Evolutionary conservation across 1,140 invertebrate species (phyloP), one percentile per base, ranked within the genome.

Genomic region (Thaumatotibia leucotreta): DNA sequence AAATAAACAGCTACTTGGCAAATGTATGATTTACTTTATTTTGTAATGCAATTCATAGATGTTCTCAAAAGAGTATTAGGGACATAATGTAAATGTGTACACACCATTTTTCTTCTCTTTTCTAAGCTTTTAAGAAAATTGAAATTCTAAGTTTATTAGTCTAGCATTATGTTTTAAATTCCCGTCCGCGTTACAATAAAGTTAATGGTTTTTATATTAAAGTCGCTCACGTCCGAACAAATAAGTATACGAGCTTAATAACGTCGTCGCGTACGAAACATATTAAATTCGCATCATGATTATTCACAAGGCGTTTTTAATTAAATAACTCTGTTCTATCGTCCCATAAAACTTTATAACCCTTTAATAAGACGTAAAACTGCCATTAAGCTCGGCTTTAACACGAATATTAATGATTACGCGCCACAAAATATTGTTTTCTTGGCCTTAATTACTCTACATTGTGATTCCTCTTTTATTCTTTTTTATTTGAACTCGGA

Each of bases 331-430:
- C 70, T 68, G 70, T 82, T 77, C 70, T 67, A 74, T 70, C 65
- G 79, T 69, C 65, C 79, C 84, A 86, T 89, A 87, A 89, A 89
- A 88, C 87, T 89, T 89, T 87, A 89, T 69, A 89, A 89, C 87
- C 87, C 87, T 88, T 89, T 89, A 88, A 88, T 89, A 88, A 88
- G 84, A 87, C 83, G 79, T 87, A 79, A 88, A 88, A 88, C 76
- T 77, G 80, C 77, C 74, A 77, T 88, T 75, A 82, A 80, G 73
- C 70, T 80, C 74, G 72, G 77, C 75, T 84, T 82, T 83, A 82
- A 86, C 77, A 80, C 71, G 82, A 81, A 85, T 88, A 87, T 89
- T 86, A 87, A 89, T 84, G 75, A 88, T 83, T 82, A 84, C 83
- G 72, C 70, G 78, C 84, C 80, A 72, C 82, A 79, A 83, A 74